These are phyloP conservation scores for Oostethus manadensis DNA, from an alignment of 2,113 vertebrate species.

Conservation along the genomic window DNA sequence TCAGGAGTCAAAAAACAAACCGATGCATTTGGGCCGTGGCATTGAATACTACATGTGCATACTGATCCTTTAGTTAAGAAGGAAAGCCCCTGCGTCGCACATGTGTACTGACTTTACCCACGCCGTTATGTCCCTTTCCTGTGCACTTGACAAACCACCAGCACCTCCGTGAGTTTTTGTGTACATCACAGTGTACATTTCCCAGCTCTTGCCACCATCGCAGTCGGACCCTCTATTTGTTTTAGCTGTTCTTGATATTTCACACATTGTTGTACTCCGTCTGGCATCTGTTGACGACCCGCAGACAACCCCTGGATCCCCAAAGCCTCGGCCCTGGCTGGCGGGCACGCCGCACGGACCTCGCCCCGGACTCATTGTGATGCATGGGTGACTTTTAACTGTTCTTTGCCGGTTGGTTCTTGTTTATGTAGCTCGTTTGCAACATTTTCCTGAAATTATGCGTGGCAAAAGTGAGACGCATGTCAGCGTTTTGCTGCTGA, in stretches of 20 bases:
- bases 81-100: background rate
- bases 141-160: conserved; percentile 1
- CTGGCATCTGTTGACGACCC: conserved; percentile 48
- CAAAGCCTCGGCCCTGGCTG: conserved; percentile 5
- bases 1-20: background rate
- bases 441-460: too few relatives aligned
- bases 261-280: conserved; percentile 53
- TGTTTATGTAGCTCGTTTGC: too few relatives aligned
- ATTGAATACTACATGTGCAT: background rate
- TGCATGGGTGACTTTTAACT: conserved; percentile 18
- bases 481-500: too few relatives aligned
- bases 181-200: conserved; percentile 49
- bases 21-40: background rate
- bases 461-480: too few relatives aligned
- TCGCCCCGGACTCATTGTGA: conserved; percentile 7
- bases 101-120: background rate
- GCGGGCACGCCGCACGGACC: conserved; percentile 11
- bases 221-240: conserved; percentile 47
- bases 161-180: conserved; percentile 1
- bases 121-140: conserved; percentile 1
- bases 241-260: conserved; percentile 61
- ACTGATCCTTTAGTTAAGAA: background rate
- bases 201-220: conserved; percentile 35
- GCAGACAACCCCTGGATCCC: conserved; percentile 43
- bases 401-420: background rate